phyloP scores from a whole-genome alignment of 2,888 invertebrate genomes.

The Heliconius ethilla region DNA sequence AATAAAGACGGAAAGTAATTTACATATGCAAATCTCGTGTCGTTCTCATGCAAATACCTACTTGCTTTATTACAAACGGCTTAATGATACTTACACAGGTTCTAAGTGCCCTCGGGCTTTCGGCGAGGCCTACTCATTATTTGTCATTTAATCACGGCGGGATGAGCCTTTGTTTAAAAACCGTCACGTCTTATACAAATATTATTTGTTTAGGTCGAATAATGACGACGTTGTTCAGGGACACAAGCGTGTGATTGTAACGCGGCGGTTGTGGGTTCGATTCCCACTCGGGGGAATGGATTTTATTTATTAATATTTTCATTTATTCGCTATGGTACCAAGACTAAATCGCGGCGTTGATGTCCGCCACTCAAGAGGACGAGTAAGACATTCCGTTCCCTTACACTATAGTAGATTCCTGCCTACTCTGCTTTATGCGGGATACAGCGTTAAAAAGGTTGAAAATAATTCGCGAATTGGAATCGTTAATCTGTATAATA shows the following conservation, averaged over 20 bases:
- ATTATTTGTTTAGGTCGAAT: constrained; percentile 12
- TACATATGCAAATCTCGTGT: constrained; percentile 78
- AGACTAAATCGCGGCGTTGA: no score
- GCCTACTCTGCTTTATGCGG: no score
- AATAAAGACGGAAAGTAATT: constrained; percentile 78
- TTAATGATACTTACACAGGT: constrained; percentile 73
- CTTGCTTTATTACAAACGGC: constrained; percentile 76
- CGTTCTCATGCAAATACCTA: constrained; percentile 77
- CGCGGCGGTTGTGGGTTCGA: no score
- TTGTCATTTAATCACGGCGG: constrained; percentile 57
- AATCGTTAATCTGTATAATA: background rate
- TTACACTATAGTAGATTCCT: no score
- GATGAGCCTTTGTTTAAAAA: constrained; percentile 54
- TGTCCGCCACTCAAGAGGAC: no score
- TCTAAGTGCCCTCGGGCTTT: constrained; percentile 61
- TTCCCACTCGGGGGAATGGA: no score
- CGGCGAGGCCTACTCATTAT: constrained; percentile 60
- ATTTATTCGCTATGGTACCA: no score
- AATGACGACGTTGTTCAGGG: background rate
- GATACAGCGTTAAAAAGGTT: background rate
- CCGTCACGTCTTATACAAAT: constrained; percentile 42
- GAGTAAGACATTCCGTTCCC: no score
- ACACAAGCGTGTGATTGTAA: no score
- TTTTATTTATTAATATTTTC: no score
- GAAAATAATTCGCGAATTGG: background rate